phyloP scores from a whole-genome alignment of 2,797 vertebrate genomes.

The Streptopelia turtur region DNA sequence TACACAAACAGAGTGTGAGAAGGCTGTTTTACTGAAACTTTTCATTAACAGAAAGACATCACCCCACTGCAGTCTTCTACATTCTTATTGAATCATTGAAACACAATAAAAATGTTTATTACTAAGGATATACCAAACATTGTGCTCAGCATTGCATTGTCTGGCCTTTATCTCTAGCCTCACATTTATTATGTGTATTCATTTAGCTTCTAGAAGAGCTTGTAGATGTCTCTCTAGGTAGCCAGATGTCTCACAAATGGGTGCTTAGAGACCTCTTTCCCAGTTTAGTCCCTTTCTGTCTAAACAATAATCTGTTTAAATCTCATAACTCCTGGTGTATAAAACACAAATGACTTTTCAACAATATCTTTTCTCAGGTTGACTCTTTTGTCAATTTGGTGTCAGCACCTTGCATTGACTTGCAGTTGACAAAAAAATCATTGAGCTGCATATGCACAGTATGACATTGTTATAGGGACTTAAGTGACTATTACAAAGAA shows the following conservation, averaged over 20 bases:
- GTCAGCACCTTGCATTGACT: not conserved
- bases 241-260: constrained; percentile 22
- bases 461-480: not conserved
- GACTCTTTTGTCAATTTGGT: not conserved
- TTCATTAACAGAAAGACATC: not conserved
- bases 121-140: not conserved
- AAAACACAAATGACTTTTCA: not conserved
- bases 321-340: not conserved
- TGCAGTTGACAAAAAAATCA: not conserved
- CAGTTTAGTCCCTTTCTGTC: not conserved
- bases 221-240: constrained; percentile 10
- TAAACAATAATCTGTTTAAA: constrained; percentile 26
- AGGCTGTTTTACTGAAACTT: not conserved
- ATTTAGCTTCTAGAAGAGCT: constrained; percentile 26
- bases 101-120: not conserved
- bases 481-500: not conserved
- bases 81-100: not conserved
- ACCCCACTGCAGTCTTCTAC: not conserved
- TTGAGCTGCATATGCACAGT: not conserved
- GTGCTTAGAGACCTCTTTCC: constrained; percentile 7
- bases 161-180: not conserved
- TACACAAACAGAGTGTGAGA: not conserved
- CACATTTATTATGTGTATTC: not conserved
- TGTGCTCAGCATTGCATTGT: not conserved
- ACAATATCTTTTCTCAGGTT: constrained; percentile 8